These are phyloP conservation scores for Folsomia candida DNA, from an alignment of 2,888 invertebrate species.

Conservation along the genomic window DNA sequence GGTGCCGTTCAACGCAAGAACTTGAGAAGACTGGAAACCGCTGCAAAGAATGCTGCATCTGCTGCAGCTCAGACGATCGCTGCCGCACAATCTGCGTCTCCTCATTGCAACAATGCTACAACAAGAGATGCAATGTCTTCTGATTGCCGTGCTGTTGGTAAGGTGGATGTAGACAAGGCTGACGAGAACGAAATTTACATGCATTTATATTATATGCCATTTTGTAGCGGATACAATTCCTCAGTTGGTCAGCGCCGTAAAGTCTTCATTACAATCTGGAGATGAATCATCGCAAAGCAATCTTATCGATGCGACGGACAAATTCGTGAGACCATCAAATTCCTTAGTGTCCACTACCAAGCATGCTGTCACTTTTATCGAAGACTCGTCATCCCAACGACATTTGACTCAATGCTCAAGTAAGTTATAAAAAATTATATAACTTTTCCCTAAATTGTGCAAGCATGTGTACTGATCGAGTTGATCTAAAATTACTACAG, in stretches of 20 bases:
- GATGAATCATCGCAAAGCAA: constrained; percentile 43
- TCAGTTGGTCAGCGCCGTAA: constrained; percentile 73
- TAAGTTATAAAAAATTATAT: too few species aligned
- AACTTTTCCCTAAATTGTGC: too few species aligned
- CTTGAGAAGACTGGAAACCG: constrained; percentile 58
- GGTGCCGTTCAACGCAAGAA: constrained; percentile 49
- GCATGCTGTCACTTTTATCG: constrained; percentile 46
- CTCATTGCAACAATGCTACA: constrained; percentile 56
- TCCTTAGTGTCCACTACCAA: constrained; percentile 48
- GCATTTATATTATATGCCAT: too few species aligned
- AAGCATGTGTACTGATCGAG: too few species aligned
- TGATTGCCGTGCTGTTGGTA: constrained; percentile 38
- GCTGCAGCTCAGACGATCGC: constrained; percentile 58
- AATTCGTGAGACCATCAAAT: constrained; percentile 47
- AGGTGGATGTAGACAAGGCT: background rate
- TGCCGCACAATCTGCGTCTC: constrained; percentile 77
- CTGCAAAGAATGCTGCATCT: constrained; percentile 70
- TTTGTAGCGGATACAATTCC: constrained; percentile 74
- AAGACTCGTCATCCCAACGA: constrained; percentile 53
- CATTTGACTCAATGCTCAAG: constrained; percentile 62
- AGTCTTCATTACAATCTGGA: constrained; percentile 61
- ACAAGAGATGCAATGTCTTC: constrained; percentile 48
- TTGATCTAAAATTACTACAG: too few species aligned
- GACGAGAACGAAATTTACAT: background rate
- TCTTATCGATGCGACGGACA: constrained; percentile 47